Base-by-base conservation (phyloP, 2,113 vertebrate species). In the Neomonachus schauinslandi region DNA sequence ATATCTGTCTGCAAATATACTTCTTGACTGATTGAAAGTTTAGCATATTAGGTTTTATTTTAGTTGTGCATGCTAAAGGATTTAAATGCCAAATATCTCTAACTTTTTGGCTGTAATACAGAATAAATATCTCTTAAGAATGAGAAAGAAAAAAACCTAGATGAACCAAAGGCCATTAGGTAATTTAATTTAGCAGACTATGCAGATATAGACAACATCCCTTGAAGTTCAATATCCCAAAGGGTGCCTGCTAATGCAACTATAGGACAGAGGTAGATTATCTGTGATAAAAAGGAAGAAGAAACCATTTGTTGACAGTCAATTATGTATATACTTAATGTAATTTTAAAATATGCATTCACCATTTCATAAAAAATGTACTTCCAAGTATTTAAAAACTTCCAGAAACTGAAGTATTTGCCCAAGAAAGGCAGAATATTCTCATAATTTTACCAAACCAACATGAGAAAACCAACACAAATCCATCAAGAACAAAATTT, bases 391-490 rank as follows among this genome's bases (percentile, higher is more conserved):
- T 55, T 91, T 12, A 65, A 94, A 91, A 81, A 69, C 39, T 92
- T 96, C 46, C 91, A 36, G 42, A 93, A 88, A 76, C 36, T n/a
- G 42, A 95, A 82, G 46, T 39, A 96, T 55, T 71, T 97, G 81
- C 42, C 88, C 61, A 91, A 96, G 11, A 74, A 97, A 91, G 65
- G 24, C 1, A 89, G 57, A 96, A n/a, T 42, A 67, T 88, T 94
- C 31, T 72, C 49, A 83, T 65, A 97, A 81, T 15, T 89, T 95
- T 72, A 94, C 59, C 57, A 98, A 95, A 61, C 10, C 84, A 71
- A 84, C 46, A 76, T 74, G 5, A 96, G 57, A 94, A 97, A 94
- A 88, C 39, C 49, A 97, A 96, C 26, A 89, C 33, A 14, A 95
- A 74, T 65, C 46, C 21, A 55, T 7, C 12, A 82, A 79, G 57